Base-by-base conservation (phyloP, 2,113 vertebrate species). In the Neodontobutis hainanensis region DNA sequence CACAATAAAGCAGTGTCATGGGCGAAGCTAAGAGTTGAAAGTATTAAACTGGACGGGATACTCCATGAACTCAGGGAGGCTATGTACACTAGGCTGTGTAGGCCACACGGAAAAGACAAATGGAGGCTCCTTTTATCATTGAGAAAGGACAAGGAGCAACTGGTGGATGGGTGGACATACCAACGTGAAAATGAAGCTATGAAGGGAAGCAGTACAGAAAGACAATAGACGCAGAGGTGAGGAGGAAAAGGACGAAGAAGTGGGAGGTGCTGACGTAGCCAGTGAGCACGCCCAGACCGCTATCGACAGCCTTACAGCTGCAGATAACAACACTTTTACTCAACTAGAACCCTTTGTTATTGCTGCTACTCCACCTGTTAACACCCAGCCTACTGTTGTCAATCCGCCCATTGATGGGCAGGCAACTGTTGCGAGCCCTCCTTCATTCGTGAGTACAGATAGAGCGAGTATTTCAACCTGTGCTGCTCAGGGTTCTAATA, bases 61-160 rank as follows among this genome's bases (percentile, higher is more conserved):
- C 57, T 60, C 56, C 40, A 19, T 19, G 15, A 42, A 0, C 15
- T 59, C 56, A 59, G 9, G 27, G n/a, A 7, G 4, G 8, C 15
- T 59, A 15, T 43, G 56, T 59, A 59, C 8, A 6, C 40, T 1
- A n/a, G n/a, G n/a, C n/a, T n/a, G n/a, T n/a, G n/a, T 59, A 40
- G 43, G 38, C 57, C 42, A 1, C 19, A 45, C 12, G 16, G 57
- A 34, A 60, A 45, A 14, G 42, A 60, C 5, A 56, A 9, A 38
- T 60, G 40, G 57, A 60, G 0, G 3, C 16, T 40, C 35, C 16
- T 56, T 40, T 56, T 35, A 5, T 56, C 11, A 16, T 44, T 60
- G 11, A 45, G 7, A 45, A 40, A 45, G 42, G 42, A 60, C 10
- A 60, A 60, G 19, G 57, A 32, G 57, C 57, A 45, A n/a, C 42